Base-by-base conservation (phyloP, 1,140 invertebrate genomes). In the Cecropterus lyciades region DNA sequence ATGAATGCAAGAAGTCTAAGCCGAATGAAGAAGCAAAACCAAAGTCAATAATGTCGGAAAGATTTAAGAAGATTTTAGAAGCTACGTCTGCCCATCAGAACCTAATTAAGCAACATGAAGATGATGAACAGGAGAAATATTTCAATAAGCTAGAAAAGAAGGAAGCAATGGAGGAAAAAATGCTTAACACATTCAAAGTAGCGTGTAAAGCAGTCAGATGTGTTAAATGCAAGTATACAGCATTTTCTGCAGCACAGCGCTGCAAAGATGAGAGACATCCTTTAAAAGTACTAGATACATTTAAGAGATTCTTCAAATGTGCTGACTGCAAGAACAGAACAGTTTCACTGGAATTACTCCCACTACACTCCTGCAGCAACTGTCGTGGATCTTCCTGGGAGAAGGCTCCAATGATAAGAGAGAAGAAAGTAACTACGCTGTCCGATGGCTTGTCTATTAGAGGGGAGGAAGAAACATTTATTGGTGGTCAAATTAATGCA, bases 221-320 rank as follows among this genome's bases (percentile, higher is more conserved):
- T 90, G 82, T 94, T n/a, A 93, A 96, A 86, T 99, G 98, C 83
- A 97, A 97, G 80, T 99, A 99, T 79, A 96, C 95, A 0, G 95
- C 96, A 30, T 96, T 98, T 77, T 97, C 96, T 3, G 95, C 96
- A 4, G 94, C 96, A 6, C 97, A 98, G 57, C 87, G 94, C 4
- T 99, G 98, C 80, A 98, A 97, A 85, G 93, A 95, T 69, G 95
- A 98, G 75, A 92, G 94, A 40, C 98, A 99, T 93, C 93, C 94
- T 0, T 78, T 98, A 0, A 96, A 95, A 87, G 94, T 96, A 0
- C 93, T 96, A 8, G 95, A 97, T 81, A 95, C 96, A 0, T 93
- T 95, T 13, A 99, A 99, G 80, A 93, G 97, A 66, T 99, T 99
- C 87, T 99, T 98, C 88, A 96, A 97, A 85, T 99, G 98, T 91